Conservation (phyloP, 2,113 vertebrate species). For the Ascaphus truei region DNA sequence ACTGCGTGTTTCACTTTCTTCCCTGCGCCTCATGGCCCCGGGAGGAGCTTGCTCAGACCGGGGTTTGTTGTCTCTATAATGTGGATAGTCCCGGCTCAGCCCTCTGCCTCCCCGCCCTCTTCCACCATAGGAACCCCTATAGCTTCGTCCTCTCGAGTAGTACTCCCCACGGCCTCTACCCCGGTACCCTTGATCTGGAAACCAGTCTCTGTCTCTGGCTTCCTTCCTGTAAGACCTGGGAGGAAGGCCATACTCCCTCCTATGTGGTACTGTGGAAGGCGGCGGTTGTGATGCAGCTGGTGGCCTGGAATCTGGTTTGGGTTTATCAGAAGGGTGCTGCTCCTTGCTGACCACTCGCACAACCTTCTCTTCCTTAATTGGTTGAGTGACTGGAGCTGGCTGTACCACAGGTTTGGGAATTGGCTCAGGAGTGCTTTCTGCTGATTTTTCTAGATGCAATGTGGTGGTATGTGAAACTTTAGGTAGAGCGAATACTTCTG, state of each 20-base stretch:
- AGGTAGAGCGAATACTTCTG: slow-evolving; percentile 29
- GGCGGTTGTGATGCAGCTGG: slow-evolving; percentile 28
- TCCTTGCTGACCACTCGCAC: slow-evolving; percentile 67
- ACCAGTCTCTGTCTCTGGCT: slow-evolving; percentile 86
- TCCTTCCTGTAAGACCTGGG: slow-evolving; percentile 85
- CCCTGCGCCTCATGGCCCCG: slow-evolving; percentile 75
- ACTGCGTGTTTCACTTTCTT: slow-evolving; percentile 95
- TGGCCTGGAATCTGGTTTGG: slow-evolving; percentile 69
- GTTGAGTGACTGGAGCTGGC: slow-evolving; percentile 28
- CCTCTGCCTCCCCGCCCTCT: slow-evolving; percentile 82
- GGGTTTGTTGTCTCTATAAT: slow-evolving; percentile 81
- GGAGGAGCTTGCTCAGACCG: slow-evolving; percentile 68
- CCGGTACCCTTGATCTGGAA: slow-evolving; percentile 79
- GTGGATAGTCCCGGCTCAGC: slow-evolving; percentile 82
- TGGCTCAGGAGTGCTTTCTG: slow-evolving; percentile 35
- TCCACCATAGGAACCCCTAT: slow-evolving; percentile 87
- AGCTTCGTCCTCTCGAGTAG: slow-evolving; percentile 93
- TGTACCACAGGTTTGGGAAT: slow-evolving; percentile 47
- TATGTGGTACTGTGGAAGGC: slow-evolving; percentile 49
- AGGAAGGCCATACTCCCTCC: slow-evolving; percentile 70
- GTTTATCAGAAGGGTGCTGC: slow-evolving; percentile 64
- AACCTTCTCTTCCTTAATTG: slow-evolving; percentile 73
- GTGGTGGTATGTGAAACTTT: slow-evolving; percentile 50
- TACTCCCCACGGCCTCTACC: slow-evolving; percentile 92
- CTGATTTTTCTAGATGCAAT: slow-evolving; percentile 40